Evolutionary conservation across 2,797 vertebrate genomes (phyloP).

Genomic region (Rhabdophis nuchalis): DNA sequence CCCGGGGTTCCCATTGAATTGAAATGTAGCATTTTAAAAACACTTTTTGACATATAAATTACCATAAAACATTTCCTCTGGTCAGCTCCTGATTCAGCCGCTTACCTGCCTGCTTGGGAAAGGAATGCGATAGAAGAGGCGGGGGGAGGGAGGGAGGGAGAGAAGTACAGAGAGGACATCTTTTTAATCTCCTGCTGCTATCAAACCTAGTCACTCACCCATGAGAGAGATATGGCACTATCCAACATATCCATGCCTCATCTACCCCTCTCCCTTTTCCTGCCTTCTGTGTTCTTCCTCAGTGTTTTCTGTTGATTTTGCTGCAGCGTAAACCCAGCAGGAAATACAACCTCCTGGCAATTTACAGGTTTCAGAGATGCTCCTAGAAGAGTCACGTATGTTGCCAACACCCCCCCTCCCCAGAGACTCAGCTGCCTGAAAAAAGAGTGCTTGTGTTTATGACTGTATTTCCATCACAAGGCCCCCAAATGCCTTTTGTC

Average conservation of each 20-base stretch:
- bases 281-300: neutral
- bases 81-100: neutral
- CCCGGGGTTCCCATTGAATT: neutral
- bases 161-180: neutral
- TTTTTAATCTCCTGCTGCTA: neutral
- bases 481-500: neutral
- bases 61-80: neutral
- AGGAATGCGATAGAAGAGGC: neutral
- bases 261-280: neutral
- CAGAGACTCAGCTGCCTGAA: neutral
- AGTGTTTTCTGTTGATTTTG: neutral
- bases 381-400: neutral
- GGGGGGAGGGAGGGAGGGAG: neutral
- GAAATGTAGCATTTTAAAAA: neutral
- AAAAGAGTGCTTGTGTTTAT: neutral
- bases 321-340: neutral
- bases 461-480: neutral
- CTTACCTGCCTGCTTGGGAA: neutral
- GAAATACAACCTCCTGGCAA: neutral
- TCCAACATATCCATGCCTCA: neutral
- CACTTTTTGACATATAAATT: neutral
- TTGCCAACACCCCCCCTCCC: neutral
- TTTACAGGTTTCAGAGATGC: neutral
- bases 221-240: neutral
- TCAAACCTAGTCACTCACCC: neutral